Base-by-base conservation (phyloP, 2,888 invertebrate genomes). In the Scaptodrosophila latifasciaeformis region DNA sequence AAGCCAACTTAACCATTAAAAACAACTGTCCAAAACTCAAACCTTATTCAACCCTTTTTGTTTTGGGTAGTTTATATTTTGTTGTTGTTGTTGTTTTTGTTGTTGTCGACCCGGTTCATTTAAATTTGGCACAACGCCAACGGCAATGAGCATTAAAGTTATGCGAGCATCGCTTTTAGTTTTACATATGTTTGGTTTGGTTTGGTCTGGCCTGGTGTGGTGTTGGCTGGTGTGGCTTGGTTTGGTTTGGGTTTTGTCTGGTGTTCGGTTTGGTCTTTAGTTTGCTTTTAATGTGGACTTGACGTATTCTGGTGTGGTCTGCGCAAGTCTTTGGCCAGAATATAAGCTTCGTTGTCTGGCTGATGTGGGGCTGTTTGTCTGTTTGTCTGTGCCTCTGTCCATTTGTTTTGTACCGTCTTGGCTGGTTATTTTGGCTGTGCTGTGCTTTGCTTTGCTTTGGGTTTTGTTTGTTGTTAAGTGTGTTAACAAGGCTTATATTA, bases 401-500 rank as follows among this genome's bases (percentile, higher is more conserved):
- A n/a, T n/a, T n/a, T n/a, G n/a, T n/a, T n/a, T n/a, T n/a, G n/a
- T n/a, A n/a, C n/a, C n/a, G n/a, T n/a, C n/a, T n/a, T n/a, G n/a
- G n/a, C n/a, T n/a, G n/a, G n/a, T n/a, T n/a, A n/a, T n/a, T n/a
- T n/a, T n/a, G n/a, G n/a, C n/a, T n/a, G n/a, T n/a, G n/a, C n/a
- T n/a, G n/a, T n/a, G 24, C 24, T 24, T 24, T 24, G 24, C 4
- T 24, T 31, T 31, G 31, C 17, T 13, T 13, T 37, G 66, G 59
- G 60, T 62, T 59, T 61, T 40, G 78, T 70, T 72, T 80, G 75
- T 74, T 67, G 78, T 78, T 80, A 74, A 78, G 75, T 67, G 75
- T 80, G 72, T 80, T 72, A 72, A 80, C 72, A 80, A 75, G 78
- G 75, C 59, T 72, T 80, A 72, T 77, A 60, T 65, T 67, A 56